Base-by-base conservation (phyloP, 2,888 invertebrate species). In the Spodoptera picta region DNA sequence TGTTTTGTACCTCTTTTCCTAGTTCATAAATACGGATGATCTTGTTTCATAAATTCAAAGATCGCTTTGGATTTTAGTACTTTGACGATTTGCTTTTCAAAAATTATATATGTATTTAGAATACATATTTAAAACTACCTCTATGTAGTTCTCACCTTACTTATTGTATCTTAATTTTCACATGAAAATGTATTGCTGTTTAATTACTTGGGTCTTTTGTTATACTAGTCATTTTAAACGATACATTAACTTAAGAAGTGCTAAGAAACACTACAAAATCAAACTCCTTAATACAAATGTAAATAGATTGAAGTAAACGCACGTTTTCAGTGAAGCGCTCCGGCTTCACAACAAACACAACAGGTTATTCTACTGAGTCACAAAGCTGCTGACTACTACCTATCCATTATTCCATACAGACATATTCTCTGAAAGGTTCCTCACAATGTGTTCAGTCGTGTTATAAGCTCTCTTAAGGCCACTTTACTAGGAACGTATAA, bases 391-490 rank as follows among this genome's bases (percentile, higher is more conserved):
- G 62, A 71, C 66, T 75, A 36, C 65, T 57, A 69, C 68, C 71
- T 68, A 73, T 72, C 64, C 72, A 65, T 75, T 79, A 70, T 81
- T 78, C 63, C 65, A 62, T 66, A 77, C 67, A 70, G 81, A 74
- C 75, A 75, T 76, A 77, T 72, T 77, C 65, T 56, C 69, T 66
- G 77, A 80, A 80, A 82, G 74, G 79, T 80, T 78, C 79, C 82
- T 73, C 69, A 77, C 75, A 73, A 63, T 74, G 70, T 81, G 78
- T 81, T 82, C 83, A 79, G 79, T 77, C 79, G 77, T 81, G 79
- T 80, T 83, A 78, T 86, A 84, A 86, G 83, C 83, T 80, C 79
- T 82, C 75, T 74, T 87, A 86, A 86, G 77, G 77, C 80, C 82
- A 83, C 83, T 85, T 85, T 83, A 82, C 77, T 77, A 73, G 70